Conservation (phyloP, 2,797 vertebrate species). For the Siniperca scherzeri region DNA sequence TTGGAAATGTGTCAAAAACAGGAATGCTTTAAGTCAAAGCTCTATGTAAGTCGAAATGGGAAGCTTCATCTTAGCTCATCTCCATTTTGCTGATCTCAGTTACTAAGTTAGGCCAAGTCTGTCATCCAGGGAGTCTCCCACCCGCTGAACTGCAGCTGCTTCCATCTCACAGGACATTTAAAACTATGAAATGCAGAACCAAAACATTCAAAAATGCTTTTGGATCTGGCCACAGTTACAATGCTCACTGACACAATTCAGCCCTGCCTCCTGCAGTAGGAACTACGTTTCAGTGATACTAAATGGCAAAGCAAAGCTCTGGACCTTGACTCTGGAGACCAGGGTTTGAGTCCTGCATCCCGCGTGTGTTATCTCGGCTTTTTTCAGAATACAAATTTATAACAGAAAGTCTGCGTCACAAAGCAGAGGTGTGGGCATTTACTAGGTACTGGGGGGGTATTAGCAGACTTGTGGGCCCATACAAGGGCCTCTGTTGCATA, state of each 20-base stretch:
- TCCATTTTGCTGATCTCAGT: not conserved
- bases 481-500: not conserved
- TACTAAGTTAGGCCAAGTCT: not conserved
- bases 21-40: not conserved
- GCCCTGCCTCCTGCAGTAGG: not conserved
- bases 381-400: too few species aligned
- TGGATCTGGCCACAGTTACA: not conserved
- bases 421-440: not conserved
- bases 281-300: not conserved
- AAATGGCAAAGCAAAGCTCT: too few species aligned
- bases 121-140: not conserved
- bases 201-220: not conserved
- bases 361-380: too few species aligned
- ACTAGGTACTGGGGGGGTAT: too few species aligned
- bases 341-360: too few species aligned
- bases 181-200: not conserved
- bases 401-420: too few species aligned
- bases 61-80: not conserved
- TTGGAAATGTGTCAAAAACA: not conserved
- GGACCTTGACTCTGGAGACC: too few species aligned
- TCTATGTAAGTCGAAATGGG: not conserved
- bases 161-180: conserved; percentile 8
- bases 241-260: not conserved
- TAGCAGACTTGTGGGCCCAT: not conserved
- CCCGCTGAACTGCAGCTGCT: conserved; percentile 13